These are phyloP conservation scores for Bacillus rossius DNA, from an alignment of 1,140 invertebrate genomes.

Conservation along the genomic window DNA sequence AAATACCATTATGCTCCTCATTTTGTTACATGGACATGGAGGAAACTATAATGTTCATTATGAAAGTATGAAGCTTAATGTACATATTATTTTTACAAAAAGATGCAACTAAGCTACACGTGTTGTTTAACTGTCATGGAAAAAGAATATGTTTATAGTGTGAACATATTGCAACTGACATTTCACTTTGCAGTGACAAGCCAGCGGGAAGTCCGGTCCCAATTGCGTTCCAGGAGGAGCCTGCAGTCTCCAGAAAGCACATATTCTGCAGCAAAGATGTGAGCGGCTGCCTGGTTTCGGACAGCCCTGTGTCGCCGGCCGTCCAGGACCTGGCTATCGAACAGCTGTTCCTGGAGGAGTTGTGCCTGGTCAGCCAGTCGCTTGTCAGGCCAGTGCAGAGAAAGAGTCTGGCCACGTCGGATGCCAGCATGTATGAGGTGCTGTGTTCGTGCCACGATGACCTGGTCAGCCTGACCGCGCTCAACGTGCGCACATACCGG, in stretches of 20 bases:
- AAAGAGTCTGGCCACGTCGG: conserved; percentile 46
- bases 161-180: too few relatives aligned
- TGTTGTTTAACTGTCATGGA: too few relatives aligned
- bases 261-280: conserved; percentile 40
- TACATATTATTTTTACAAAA: too few relatives aligned
- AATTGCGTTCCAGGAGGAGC: too few relatives aligned
- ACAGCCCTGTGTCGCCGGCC: conserved; percentile 39
- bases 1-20: too few relatives aligned
- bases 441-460: conserved; percentile 60
- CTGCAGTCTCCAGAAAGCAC: conserved; percentile 9
- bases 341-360: conserved; percentile 63
- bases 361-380: conserved; percentile 46
- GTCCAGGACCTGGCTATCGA: conserved; percentile 54
- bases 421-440: conserved; percentile 55
- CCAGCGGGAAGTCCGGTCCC: too few relatives aligned
- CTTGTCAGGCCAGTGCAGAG: conserved; percentile 57
- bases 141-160: too few relatives aligned
- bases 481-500: conserved; percentile 59
- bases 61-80: too few relatives aligned
- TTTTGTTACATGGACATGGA: too few relatives aligned
- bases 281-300: conserved; percentile 35
- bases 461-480: conserved; percentile 60
- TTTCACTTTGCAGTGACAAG: too few relatives aligned
- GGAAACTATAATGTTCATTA: too few relatives aligned
- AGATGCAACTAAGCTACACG: too few relatives aligned